Percentiles rank a stretch among this genome's conserved stretches.
Conservation (phyloP, 1,140 invertebrate species). For the Lepidurus couesii region DNA sequence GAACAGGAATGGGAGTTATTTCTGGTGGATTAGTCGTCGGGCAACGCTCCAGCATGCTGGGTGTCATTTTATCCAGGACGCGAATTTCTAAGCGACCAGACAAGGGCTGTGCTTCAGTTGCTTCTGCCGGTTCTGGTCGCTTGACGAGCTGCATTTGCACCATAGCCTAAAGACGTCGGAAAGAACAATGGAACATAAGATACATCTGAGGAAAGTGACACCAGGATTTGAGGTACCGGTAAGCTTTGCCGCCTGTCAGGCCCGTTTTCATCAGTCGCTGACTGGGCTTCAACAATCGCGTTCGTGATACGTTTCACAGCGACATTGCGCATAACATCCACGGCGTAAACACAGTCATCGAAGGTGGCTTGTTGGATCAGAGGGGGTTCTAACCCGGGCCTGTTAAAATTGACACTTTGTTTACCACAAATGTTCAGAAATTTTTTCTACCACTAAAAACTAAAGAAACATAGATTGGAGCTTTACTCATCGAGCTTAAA, state of each 20-base stretch:
- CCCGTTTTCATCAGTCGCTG: conserved; percentile 34
- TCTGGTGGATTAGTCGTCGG: neutral
- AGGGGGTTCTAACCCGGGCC: conserved; percentile 49
- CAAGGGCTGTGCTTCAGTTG: conserved; percentile 47
- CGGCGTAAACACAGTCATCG: conserved; percentile 70
- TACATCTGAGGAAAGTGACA: neutral
- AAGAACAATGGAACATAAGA: conserved; percentile 29
- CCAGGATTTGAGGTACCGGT: conserved; percentile 39
- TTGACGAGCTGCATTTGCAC: conserved; percentile 28
- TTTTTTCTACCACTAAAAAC: neutral
- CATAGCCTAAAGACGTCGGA: conserved; percentile 36
- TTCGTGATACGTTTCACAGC: conserved; percentile 45
- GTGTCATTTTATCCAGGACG: conserved; percentile 49
- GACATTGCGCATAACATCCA: conserved; percentile 77
- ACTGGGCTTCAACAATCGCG: conserved; percentile 36
- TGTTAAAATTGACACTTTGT: conserved; percentile 36
- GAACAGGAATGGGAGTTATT: neutral
- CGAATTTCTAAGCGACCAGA: conserved; percentile 73
- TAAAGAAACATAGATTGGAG: too few species aligned
- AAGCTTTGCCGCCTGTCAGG: conserved; percentile 38
- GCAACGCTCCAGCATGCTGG: conserved; percentile 23
- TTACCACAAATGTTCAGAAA: conserved; percentile 49
- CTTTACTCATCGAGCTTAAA: too few species aligned
- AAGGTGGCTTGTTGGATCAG: conserved; percentile 75
- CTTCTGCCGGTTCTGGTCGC: neutral